Base-by-base conservation (phyloP, 2,888 invertebrate genomes). In the Harpalus rufipes region DNA sequence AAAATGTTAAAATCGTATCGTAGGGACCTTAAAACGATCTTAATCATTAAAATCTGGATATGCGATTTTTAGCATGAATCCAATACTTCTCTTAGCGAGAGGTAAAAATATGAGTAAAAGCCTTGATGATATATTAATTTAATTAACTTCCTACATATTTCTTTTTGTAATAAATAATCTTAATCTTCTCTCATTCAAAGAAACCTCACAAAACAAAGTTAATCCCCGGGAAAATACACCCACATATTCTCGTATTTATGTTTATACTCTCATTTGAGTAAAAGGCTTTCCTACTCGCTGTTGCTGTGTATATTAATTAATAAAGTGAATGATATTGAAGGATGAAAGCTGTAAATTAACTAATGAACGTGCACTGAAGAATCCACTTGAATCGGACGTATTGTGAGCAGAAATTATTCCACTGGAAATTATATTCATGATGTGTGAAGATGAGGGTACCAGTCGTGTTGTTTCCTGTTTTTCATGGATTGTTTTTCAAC, bases 261-360 rank as follows among this genome's bases (percentile, higher is more conserved):
- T 68, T 68, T 32, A 32, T 32, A 4, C 32, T 32, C 32, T 32
- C 39, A 68, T 68, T 16, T 14, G 25, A 14, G 39, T 68, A 41
- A 68, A 68, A 68, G 68, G n/a, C 14, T 68, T 41, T 41, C 39
- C 18, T 18, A 39, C 68, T 8, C 14, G 68, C n/a, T 25, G 68
- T 10, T 18, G 21, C 59, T 59, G 16, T 2, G 16, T 25, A 25
- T 39, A 68, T 68, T 68, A 68, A 68, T 68, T 68, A 65, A 68
- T 68, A 63, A 63, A 63, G 21, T 63, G 63, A 63, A 68, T 68
- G 32, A 39, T 68, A 68, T 68, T 41, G 39, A 68, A 68, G 32
- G 68, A 68, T 39, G 68, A 68, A 68, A 68, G 68, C 32, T 41
- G 41, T 68, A 41, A 68, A 68, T 68, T 68, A 68, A 16, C 68